Conservation (phyloP, 1,140 invertebrate species). For the Drosophila murphyi region DNA sequence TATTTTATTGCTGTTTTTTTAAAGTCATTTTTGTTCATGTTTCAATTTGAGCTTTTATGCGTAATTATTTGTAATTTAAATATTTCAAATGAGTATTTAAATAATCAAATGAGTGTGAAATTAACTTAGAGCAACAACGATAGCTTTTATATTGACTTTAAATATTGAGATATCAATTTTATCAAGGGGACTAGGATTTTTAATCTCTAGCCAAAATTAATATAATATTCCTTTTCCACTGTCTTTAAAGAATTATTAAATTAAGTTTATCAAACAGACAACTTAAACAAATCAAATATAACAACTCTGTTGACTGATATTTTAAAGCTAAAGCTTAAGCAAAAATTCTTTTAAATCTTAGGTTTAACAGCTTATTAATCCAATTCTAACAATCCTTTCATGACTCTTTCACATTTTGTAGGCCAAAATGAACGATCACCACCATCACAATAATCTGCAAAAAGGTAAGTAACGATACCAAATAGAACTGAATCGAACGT, state of each 20-base stretch:
- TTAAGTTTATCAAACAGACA: no score
- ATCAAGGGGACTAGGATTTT: no score
- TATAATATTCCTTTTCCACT: no score
- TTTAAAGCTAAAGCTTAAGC: no score
- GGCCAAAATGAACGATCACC: slow-evolving; percentile 87
- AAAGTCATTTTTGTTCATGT: slow-evolving; percentile 33
- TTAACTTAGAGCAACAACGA: slow-evolving; percentile 7
- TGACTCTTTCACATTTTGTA: slow-evolving; percentile 74
- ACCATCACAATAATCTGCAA: slow-evolving; percentile 82
- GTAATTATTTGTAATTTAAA: slow-evolving; percentile 60
- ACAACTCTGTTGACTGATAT: background rate
- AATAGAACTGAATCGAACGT: background rate
- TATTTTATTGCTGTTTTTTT: slow-evolving; percentile 11
- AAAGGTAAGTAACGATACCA: slow-evolving; percentile 75
- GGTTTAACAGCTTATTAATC: no score
- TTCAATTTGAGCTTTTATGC: background rate
- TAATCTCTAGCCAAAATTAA: no score
- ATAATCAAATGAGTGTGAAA: slow-evolving; percentile 33
- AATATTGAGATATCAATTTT: background rate
- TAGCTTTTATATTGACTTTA: background rate
- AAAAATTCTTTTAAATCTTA: background rate
- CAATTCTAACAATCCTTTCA: background rate
- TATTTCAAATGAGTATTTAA: slow-evolving; percentile 59
- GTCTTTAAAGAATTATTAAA: no score
- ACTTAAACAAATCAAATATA: background rate